Evolutionary conservation across 2,888 invertebrate genomes (phyloP), one percentile per base, ranked within the genome.

Genomic region (Acronicta alni): DNA sequence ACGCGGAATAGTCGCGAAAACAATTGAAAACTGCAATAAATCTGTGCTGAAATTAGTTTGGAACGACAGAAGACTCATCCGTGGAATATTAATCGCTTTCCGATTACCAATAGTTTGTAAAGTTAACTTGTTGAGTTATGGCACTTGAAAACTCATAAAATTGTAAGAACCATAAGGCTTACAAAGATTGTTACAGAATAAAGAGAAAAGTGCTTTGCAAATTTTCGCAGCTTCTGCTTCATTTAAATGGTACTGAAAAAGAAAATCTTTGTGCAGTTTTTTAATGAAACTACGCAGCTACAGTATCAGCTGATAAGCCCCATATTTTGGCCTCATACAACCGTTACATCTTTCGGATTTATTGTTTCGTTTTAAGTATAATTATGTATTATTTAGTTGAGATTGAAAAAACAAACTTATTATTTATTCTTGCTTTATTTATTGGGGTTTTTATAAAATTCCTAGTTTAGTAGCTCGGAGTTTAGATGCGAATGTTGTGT

Each of bases 21-120:
- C 68, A 78, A 79, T 83, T 82, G 74, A 79, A 83, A 87, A 86
- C 83, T 81, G 81, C 77, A 79, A 87, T 89, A 87, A 88, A 89
- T 89, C 84, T 72, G 47, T 71, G 71, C 61, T 64, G 77, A 84
- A 88, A 89, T 89, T 89, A 87, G 86, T 88, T 89, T 87, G 80
- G 83, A 82, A 82, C 79, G 83, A 87, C 86, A 83, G 85, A 85
- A 85, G 79, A 87, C 83, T 87, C 85, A 88, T 88, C 87, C 82
- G 70, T 70, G 72, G 83, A 83, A 81, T 82, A 88, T 87, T 88
- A 85, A 89, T 89, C 80, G 88, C 82, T 83, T 82, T 83, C 77
- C 86, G 83, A 88, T 88, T 83, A 86, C 83, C 84, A 79, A 84
- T 86, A 86, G 86, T 87, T 87, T 65, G 75, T 72, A 65, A 81